Conservation (phyloP, 2,113 vertebrate species). For the Argyrosomus japonicus region DNA sequence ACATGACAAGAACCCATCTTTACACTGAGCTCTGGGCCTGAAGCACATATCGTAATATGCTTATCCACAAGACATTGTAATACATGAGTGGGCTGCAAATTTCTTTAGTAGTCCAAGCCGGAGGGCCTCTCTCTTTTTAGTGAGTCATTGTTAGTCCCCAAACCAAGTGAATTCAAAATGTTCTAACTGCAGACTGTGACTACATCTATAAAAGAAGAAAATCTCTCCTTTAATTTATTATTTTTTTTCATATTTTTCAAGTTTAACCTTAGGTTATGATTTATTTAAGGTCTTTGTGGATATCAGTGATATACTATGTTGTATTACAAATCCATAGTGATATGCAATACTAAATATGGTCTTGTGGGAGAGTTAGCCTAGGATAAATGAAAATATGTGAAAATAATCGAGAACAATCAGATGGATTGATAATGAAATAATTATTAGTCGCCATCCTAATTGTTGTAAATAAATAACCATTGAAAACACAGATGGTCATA, state of each 20-base stretch:
- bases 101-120: slow-evolving; percentile 27
- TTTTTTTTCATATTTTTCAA: not conserved
- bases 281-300: not conserved
- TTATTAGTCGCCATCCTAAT: not conserved
- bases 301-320: too few species aligned
- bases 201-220: not conserved
- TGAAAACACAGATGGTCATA: not conserved
- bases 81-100: slow-evolving; percentile 46
- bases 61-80: slow-evolving; percentile 63
- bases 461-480: not conserved
- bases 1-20: slow-evolving; percentile 32
- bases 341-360: not conserved
- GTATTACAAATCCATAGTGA: too few species aligned
- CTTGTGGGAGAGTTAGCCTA: not conserved
- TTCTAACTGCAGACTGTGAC: not conserved
- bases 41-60: slow-evolving; percentile 49
- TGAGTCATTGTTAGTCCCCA: slow-evolving; percentile 19
- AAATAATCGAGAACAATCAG: not conserved
- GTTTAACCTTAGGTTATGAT: not conserved
- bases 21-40: slow-evolving; percentile 28
- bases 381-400: too few species aligned
- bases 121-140: slow-evolving; percentile 26
- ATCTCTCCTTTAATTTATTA: too few species aligned
- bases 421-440: not conserved
- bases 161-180: slow-evolving; percentile 5